Conservation (phyloP, 2,888 invertebrate species). For the Entomobrya proxima region DNA sequence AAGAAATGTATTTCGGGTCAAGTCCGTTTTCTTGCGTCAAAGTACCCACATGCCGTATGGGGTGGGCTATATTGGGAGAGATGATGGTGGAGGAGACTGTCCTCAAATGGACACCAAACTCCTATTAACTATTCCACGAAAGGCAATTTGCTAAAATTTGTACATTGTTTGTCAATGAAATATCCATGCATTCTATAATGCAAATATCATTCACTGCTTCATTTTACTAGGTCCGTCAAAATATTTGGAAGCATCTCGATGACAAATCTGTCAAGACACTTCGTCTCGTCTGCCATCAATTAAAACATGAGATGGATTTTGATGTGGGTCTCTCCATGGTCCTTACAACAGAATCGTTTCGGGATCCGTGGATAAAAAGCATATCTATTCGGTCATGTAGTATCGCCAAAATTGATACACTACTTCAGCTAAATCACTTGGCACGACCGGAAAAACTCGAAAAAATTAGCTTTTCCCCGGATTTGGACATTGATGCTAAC, state of each 20-base stretch:
- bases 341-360: constrained; percentile 9
- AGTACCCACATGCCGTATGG: too few species aligned
- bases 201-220: neutral
- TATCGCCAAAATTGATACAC: constrained; percentile 31
- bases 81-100: constrained; percentile 41
- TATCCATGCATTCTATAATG: neutral
- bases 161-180: neutral
- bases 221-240: constrained; percentile 34
- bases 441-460: constrained; percentile 55
- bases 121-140: constrained; percentile 25
- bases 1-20: constrained; percentile 39
- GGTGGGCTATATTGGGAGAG: neutral
- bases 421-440: constrained; percentile 42
- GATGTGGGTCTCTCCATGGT: constrained; percentile 43
- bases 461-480: constrained; percentile 39
- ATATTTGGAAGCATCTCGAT: constrained; percentile 53
- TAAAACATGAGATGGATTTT: constrained; percentile 63
- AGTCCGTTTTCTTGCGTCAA: constrained; percentile 25
- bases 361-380: constrained; percentile 55
- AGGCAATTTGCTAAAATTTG: constrained; percentile 3
- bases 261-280: constrained; percentile 40
- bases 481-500: constrained; percentile 46
- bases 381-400: constrained; percentile 57
- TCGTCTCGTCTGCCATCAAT: constrained; percentile 49
- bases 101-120: neutral